phyloP scores from a whole-genome alignment of 2,888 invertebrate species.

The Drosophila neonasuta region DNA sequence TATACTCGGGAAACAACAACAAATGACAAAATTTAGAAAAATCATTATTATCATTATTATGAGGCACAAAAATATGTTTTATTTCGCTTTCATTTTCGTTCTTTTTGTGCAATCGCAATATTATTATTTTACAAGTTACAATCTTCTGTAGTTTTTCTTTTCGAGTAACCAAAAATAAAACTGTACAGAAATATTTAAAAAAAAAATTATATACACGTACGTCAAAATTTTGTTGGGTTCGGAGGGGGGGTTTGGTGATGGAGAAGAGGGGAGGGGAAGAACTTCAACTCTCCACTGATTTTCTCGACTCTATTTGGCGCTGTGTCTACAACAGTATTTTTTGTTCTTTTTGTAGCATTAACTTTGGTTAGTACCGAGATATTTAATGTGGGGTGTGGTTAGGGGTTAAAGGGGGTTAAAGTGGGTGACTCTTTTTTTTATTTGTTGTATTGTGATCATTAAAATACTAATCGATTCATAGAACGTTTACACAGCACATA shows the following conservation, averaged over 20 bases:
- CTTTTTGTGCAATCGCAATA: constrained; percentile 63
- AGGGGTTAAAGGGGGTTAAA: constrained; percentile 14
- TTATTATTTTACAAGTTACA: constrained; percentile 34
- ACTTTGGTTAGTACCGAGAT: constrained; percentile 10
- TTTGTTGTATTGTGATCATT: constrained; percentile 8
- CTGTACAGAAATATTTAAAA: not conserved
- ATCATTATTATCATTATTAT: constrained; percentile 27
- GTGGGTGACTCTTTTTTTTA: constrained; percentile 8
- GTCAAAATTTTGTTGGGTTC: constrained; percentile 70
- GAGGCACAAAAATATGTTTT: constrained; percentile 7
- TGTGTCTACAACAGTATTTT: not conserved
- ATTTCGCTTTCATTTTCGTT: constrained; percentile 12
- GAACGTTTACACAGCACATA: constrained; percentile 57
- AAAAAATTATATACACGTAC: constrained; percentile 82
- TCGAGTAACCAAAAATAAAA: constrained; percentile 41
- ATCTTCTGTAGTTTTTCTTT: constrained; percentile 8
- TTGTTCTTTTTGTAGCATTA: not conserved
- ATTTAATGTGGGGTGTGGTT: constrained; percentile 5
- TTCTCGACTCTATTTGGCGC: constrained; percentile 14
- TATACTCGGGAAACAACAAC: constrained; percentile 26
- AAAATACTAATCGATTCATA: constrained; percentile 80
- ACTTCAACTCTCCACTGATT: constrained; percentile 44
- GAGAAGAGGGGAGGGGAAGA: constrained; percentile 2
- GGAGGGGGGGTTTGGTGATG: constrained; percentile 14
- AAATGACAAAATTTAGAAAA: constrained; percentile 57